These are phyloP conservation scores for Porites lobata DNA, from an alignment of 92 coral and sea anemone species.

Conservation along the genomic window DNA sequence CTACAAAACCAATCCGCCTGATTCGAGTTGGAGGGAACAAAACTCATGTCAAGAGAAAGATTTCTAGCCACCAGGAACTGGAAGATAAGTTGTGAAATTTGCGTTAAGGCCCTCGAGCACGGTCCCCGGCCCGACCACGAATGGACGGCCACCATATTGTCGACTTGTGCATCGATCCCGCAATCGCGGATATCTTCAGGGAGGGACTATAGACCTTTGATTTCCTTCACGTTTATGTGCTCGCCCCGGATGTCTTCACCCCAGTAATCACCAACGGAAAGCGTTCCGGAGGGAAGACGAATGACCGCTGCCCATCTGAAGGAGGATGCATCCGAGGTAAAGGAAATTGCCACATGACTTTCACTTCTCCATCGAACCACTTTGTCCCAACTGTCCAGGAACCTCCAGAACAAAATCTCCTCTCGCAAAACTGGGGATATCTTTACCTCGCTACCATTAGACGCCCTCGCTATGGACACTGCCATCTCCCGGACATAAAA, in stretches of 20 bases:
- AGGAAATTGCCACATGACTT: slow-evolving; percentile 40
- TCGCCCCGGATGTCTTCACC: slow-evolving; percentile 18
- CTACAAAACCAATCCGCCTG: slow-evolving; percentile 69
- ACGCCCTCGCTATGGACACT: slow-evolving; percentile 34
- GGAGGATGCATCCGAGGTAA: slow-evolving; percentile 56
- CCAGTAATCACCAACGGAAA: slow-evolving; percentile 71
- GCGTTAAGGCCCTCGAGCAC: slow-evolving; percentile 2
- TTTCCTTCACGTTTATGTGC: slow-evolving; percentile 52
- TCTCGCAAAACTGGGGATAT: slow-evolving; percentile 32
- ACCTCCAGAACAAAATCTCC: slow-evolving; percentile 71
- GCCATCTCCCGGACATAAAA: slow-evolving; percentile 29
- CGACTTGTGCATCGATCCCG: slow-evolving; percentile 28
- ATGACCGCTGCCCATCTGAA: slow-evolving; percentile 63
- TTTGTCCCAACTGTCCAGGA: slow-evolving; percentile 60
- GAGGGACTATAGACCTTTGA: slow-evolving; percentile 38
- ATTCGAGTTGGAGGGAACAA: slow-evolving; percentile 45
- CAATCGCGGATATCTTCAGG: slow-evolving; percentile 23
- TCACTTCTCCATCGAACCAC: slow-evolving; percentile 57
- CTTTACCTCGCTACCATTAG: slow-evolving; percentile 24
- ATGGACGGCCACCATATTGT: slow-evolving; percentile 14
- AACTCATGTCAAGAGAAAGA: slow-evolving; percentile 37
- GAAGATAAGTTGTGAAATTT: slow-evolving; percentile 1
- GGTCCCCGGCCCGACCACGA: slow-evolving; percentile 31
- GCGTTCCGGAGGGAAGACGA: slow-evolving; percentile 34
- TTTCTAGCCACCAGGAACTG: slow-evolving; percentile 38